Evolutionary conservation across 2,888 invertebrate species (phyloP), one percentile per base, ranked within the genome.

Genomic region (Lasioglossum vierecki): DNA sequence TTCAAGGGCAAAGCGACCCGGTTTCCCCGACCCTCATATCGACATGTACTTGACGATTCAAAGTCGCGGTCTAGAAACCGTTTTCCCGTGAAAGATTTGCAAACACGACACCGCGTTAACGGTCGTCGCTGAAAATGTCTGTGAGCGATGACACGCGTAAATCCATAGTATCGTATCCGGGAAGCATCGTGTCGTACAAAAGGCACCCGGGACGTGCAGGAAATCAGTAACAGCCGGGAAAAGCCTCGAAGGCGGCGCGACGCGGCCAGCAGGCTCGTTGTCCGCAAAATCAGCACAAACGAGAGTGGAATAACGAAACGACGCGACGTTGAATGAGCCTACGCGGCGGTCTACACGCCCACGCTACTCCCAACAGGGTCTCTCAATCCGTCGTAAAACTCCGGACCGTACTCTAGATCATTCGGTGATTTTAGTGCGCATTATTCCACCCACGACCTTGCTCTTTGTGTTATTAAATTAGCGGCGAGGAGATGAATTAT

Each of bases 271-370:
- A 15, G 75, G n/a, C 53, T 46, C 72, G 41, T 26, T 72, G 85
- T 49, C 75, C 82, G 76, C 75, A 78, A 76, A 90, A 88, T 80
- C 86, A 76, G 85, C 88, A 76, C 80, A 74, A 57, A 87, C 88
- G 86, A 84, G 86, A 83, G 71, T 74, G 76, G 88, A 89, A 89
- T 91, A 85, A 80, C 85, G 87, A 90, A 88, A 76, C 83, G 78
- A 86, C 84, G 83, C 82, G 78, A 85, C 84, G 83, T 80, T 88
- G 85, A 90, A 88, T 88, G 87, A 86, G 86, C 86, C 85, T 84
- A 88, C 83, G 80, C 83, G 70, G 35, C 71, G 73, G 41, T 73
- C 80, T 57, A 44, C 73, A 75, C 88, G 76, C 74, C 76, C 41
- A 88, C 82, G 13, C 41, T 72, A 9, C 53, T 49, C 73, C 22